These are phyloP conservation scores for Phyto melanocephala DNA, from an alignment of 2,888 invertebrate species.

Conservation along the genomic window DNA sequence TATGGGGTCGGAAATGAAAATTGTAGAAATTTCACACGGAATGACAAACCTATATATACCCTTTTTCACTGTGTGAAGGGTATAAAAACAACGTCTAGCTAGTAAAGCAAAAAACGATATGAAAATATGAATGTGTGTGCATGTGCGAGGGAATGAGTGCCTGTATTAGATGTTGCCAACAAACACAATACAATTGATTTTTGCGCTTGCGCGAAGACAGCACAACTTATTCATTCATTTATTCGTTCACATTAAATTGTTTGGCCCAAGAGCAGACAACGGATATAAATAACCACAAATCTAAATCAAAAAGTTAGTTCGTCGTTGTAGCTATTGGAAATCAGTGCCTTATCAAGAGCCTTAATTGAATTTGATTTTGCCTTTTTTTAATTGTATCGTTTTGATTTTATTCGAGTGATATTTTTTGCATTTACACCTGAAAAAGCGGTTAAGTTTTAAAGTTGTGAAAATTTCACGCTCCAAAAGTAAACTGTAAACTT, in stretches of 20 bases:
- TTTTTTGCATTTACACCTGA: background rate
- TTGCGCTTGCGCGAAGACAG: constrained; percentile 42
- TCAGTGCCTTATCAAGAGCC: constrained; percentile 45
- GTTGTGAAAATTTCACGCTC: constrained; percentile 40
- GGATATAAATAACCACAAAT: constrained; percentile 77
- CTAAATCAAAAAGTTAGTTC: constrained; percentile 73
- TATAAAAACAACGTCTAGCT: too few relatives aligned
- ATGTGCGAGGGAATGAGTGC: too few relatives aligned
- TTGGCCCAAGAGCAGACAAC: constrained; percentile 54
- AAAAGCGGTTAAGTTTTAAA: constrained; percentile 20
- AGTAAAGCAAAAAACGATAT: too few relatives aligned
- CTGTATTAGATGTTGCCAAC: constrained; percentile 30
- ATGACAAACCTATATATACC: too few relatives aligned
- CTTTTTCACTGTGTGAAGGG: too few relatives aligned
- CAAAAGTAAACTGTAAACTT: constrained; percentile 28
- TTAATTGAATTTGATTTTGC: background rate
- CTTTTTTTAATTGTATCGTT: background rate
- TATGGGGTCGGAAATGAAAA: too few relatives aligned
- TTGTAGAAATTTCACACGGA: too few relatives aligned
- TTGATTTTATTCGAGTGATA: background rate
- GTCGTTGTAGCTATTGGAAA: constrained; percentile 69
- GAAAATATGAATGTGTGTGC: too few relatives aligned
- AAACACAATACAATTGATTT: constrained; percentile 13
- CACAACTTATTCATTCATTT: constrained; percentile 44
- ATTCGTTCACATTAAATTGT: constrained; percentile 7